Evolutionary conservation across 2,888 invertebrate genomes (phyloP).

Genomic region (Bombyx huttoni): DNA sequence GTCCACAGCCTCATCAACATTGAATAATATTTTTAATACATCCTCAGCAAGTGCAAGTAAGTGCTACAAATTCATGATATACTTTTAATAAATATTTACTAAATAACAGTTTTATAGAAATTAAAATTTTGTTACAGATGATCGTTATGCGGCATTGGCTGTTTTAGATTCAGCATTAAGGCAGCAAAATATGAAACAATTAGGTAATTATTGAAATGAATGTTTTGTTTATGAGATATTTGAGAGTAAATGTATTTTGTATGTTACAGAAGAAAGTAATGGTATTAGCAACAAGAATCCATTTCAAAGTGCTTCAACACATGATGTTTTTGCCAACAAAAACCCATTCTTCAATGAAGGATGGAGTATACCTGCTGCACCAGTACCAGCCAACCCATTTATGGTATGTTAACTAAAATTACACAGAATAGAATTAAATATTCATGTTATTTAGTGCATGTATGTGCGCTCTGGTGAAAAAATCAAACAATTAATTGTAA

Average conservation of each 20-base stretch:
- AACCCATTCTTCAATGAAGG: conserved; percentile 62
- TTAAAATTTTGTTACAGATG: conserved; percentile 69
- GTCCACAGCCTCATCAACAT: conserved; percentile 55
- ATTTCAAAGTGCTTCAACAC: conserved; percentile 57
- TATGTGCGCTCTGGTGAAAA: too few species aligned
- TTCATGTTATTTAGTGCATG: conserved; percentile 3
- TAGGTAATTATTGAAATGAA: conserved; percentile 30
- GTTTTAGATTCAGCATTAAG: conserved; percentile 88
- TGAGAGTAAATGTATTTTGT: too few species aligned
- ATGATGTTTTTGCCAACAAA: conserved; percentile 55
- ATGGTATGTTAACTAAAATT: conserved; percentile 33
- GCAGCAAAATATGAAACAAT: conserved; percentile 65
- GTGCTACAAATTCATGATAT: conserved; percentile 9
- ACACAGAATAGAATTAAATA: neutral
- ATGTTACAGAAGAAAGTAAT: conserved; percentile 46
- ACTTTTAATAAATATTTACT: neutral
- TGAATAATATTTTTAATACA: conserved; percentile 36
- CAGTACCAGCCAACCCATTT: conserved; percentile 54
- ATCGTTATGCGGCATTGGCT: conserved; percentile 95
- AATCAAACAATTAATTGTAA: too few species aligned
- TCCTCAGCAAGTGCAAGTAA: conserved; percentile 39
- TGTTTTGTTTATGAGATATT: too few species aligned
- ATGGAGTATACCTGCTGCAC: conserved; percentile 40
- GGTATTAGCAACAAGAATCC: conserved; percentile 54
- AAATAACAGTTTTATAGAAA: neutral